Evolutionary conservation across 1,140 invertebrate genomes (phyloP), one percentile per base, ranked within the genome.

Genomic region (Dufourea novaeangliae): DNA sequence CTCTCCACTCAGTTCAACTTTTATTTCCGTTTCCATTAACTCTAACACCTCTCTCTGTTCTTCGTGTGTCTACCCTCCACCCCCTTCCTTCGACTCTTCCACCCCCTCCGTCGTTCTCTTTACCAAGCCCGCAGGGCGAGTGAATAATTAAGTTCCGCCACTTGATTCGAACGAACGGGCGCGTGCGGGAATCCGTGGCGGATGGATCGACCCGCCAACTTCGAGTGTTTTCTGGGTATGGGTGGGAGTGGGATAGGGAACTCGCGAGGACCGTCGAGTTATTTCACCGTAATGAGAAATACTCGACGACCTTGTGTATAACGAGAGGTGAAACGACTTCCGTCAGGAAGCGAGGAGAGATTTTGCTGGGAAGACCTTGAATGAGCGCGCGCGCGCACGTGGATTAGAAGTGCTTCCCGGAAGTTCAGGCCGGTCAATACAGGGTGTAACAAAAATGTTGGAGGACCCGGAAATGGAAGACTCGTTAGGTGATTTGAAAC

Each of bases 121-220:
- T 17, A 27, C 25, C 56, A 56, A 64, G n/a, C 27, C 57, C 50
- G 50, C 50, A 25, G 17, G 52, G 37, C 75, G 66, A 79, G 74
- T 64, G 73, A 79, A 82, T 82, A 82, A 83, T 83, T 74, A 79
- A 83, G 75, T 74, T 37, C 69, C 41, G 79, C 56, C 74, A 78
- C 75, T 78, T 82, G 82, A 78, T 83, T 82, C 56, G 62, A 54
- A 22, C 39, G 12, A 52, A 69, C 50, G n/a, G 68, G 22, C 10
- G 22, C 50, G n/a, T n/a, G 10, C 34, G 27, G 27, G 34, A 50
- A 64, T 37, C 39, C 37, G 52, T 11, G 52, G 52, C 29, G 20
- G 67, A 78, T 67, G 56, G 50, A 69, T 82, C 79, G 66, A 69
- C 67, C 12, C 34, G 27, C 12, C 32, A 46, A 50, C 32, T 77